Percentiles rank a stretch among this genome's conserved stretches.
These are phyloP conservation scores for Brienomyrus longianalis DNA, from an alignment of 2,113 vertebrate genomes.

Conservation along the genomic window DNA sequence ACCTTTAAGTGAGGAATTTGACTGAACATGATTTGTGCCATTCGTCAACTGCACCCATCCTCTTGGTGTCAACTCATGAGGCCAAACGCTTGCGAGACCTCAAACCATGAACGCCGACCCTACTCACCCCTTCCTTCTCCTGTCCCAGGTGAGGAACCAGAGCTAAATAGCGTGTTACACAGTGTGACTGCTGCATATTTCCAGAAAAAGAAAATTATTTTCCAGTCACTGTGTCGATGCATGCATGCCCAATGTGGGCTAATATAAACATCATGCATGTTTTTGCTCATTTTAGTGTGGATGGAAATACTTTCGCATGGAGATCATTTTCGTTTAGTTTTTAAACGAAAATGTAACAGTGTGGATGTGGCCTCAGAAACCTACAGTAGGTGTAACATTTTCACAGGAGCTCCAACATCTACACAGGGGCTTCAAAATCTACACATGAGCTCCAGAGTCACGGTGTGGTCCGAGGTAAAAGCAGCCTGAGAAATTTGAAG, in stretches of 20 bases:
- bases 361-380: conserved; percentile 56
- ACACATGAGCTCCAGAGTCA: neutral
- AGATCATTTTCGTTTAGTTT: neutral
- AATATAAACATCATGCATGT: neutral
- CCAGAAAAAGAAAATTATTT: too few species aligned
- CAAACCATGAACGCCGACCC: neutral
- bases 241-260: neutral
- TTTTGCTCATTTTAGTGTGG: neutral
- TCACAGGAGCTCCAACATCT: neutral
- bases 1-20: neutral
- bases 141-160: conserved; percentile 85
- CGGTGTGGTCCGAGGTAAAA: neutral
- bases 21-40: neutral
- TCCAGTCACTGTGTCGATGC: neutral
- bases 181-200: too few species aligned
- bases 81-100: neutral
- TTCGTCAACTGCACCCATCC: neutral
- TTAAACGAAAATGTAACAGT: neutral
- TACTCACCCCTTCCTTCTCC: conserved; percentile 77
- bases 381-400: too few species aligned
- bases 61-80: neutral
- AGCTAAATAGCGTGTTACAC: conserved; percentile 33
- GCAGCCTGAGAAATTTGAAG: neutral
- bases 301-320: neutral
- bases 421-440: too few species aligned